Evolutionary conservation across 2,888 invertebrate genomes (phyloP), one percentile per base, ranked within the genome.

Genomic region (Idaea straminata): DNA sequence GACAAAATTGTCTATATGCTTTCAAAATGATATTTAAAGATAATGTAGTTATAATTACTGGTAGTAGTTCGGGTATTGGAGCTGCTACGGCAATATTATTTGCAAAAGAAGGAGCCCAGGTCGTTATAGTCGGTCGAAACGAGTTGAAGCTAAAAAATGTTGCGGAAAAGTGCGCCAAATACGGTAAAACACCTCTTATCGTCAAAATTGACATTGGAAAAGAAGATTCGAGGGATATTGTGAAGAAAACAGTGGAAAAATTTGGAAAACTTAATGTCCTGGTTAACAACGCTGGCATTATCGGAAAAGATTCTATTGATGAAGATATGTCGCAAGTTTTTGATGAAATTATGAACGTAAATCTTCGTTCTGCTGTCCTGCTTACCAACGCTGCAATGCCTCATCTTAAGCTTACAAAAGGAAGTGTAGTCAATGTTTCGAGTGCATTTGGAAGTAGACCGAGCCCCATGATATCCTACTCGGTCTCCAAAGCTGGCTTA

Each of bases 401-500:
- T 0, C 35, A 79, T 57, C 69, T 79, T 0, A 57, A 73, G 1
- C 61, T 74, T 62, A 68, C 71, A 0, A 74, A 74, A 68, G 82
- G 82, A 5, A 80, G 77, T 64, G 71, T 83, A 15, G 64, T 83
- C 0, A 79, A 78, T 36, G 60, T 74, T 15, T 72, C 72, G 0
- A 74, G 74, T 35, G 5, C 71, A 15, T n/a, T n/a, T n/a, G 64
- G 47, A 47, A 47, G 47, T 47, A 7, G 10, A 47, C 47, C 47
- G 4, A 1, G 47, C 13, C 0, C 47, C 96, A 97, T 16, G 4
- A 38, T 66, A 35, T 34, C 74, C 0, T 82, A 80, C 10, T 62
- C 65, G 7, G 63, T 73, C 6, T 78, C 82, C 0, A 85, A 84
- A 62, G 82, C 83, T n/a, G 80, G 73, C 4, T 15, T 84, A 4